Evolutionary conservation across 2,797 vertebrate species (phyloP).

Genomic region (Oreonectes daqikongensis): DNA sequence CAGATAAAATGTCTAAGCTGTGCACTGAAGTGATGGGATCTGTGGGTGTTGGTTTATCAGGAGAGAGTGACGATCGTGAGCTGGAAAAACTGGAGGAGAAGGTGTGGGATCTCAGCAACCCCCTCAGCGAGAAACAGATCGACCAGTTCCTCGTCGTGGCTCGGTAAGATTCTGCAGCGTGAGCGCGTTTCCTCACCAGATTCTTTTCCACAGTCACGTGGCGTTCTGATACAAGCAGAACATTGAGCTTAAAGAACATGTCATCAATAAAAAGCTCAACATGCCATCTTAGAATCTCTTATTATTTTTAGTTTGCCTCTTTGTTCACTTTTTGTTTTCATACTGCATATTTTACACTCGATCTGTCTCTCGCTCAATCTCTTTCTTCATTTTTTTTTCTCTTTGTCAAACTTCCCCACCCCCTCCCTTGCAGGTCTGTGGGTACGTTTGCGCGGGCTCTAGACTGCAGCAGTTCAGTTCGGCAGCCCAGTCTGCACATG

Average conservation of each 20-base stretch:
- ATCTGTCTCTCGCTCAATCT: conserved; percentile 8
- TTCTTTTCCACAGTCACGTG: neutral
- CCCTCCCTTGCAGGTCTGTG: conserved; percentile 81
- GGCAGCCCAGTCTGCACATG: conserved; percentile 98
- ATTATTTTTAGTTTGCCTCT: neutral
- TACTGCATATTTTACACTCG: neutral
- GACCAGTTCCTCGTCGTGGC: conserved; percentile 98
- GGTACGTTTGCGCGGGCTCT: conserved; percentile 94
- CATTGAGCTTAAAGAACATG: neutral
- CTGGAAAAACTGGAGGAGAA: conserved; percentile 93
- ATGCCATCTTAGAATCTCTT: neutral
- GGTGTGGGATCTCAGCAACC: conserved; percentile 91
- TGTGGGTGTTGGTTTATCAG: conserved; percentile 68
- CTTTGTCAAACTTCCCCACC: conserved; percentile 1
- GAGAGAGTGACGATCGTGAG: conserved; percentile 89
- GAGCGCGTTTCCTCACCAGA: neutral
- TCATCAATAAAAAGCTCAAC: conserved; percentile 7
- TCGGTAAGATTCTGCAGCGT: conserved; percentile 79
- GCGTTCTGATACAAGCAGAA: neutral
- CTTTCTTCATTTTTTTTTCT: neutral
- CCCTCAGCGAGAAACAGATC: conserved; percentile 93
- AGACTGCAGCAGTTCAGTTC: conserved; percentile 97
- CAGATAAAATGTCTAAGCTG: conserved; percentile 22
- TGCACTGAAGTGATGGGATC: conserved; percentile 35
- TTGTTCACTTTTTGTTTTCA: conserved; percentile 8